phyloP scores from a whole-genome alignment of 2,888 invertebrate species.

The Melanostoma mellinum region DNA sequence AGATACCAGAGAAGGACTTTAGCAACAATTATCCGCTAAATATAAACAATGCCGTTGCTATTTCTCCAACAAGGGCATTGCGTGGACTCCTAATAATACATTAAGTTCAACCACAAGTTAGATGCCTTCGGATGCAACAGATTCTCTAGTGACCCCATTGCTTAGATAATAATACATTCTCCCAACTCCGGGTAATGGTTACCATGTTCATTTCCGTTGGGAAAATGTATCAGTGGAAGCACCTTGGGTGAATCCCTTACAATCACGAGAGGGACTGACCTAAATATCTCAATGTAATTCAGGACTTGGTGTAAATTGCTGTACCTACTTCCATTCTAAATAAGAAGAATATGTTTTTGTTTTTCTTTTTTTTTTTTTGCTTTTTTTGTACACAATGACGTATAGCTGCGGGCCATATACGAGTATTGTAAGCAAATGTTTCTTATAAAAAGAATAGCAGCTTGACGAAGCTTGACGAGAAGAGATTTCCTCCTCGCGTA shows the following conservation, averaged over 20 bases:
- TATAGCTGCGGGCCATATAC: conserved; percentile 25
- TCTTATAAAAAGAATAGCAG: background rate
- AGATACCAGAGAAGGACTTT: background rate
- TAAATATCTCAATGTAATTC: conserved; percentile 39
- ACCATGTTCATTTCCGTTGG: conserved; percentile 50
- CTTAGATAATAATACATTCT: conserved; percentile 23
- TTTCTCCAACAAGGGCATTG: conserved; percentile 1
- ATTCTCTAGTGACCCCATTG: conserved; percentile 51
- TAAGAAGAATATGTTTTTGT: background rate
- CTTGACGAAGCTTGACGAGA: conserved; percentile 47
- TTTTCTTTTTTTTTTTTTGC: background rate
- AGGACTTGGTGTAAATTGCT: conserved; percentile 52
- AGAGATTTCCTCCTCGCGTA: conserved; percentile 24
- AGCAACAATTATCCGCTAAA: conserved; percentile 13
- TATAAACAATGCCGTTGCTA: background rate
- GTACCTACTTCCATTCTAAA: conserved; percentile 22
- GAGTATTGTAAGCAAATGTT: conserved; percentile 9
- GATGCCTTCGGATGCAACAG: conserved; percentile 18
- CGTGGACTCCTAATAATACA: background rate
- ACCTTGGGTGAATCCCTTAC: conserved; percentile 62
- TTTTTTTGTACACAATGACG: conserved; percentile 19
- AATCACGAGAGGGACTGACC: conserved; percentile 53
- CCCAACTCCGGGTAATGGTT: conserved; percentile 3
- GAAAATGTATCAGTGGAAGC: conserved; percentile 35
- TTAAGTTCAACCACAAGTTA: background rate